Base-by-base conservation (phyloP, 2,888 invertebrate species). In the Eupithecia subfuscata region DNA sequence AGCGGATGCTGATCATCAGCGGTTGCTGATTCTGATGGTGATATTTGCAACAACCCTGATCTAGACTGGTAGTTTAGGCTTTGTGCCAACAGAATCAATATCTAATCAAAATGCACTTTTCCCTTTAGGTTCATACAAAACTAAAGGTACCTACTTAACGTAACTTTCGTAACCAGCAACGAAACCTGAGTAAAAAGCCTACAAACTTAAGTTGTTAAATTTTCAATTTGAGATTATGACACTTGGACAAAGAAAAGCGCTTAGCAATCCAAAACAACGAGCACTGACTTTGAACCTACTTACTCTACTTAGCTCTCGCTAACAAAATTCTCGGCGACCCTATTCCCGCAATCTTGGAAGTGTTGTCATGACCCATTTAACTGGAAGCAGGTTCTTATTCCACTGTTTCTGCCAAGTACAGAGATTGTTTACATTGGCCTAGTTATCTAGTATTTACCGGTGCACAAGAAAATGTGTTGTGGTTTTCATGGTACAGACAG, bases 321-420 rank as follows among this genome's bases (percentile, higher is more conserved):
- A 70, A 75, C 73, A 73, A 73, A 40, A 72, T 75, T 75, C 75
- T 64, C 73, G 34, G 73, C 76, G 73, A 60, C 75, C 70, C 73
- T 73, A 63, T 76, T 70, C 70, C 73, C 76, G 70, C 73, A 76
- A 73, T 76, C 73, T 76, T 65, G 67, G 30, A 64, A 76, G 73
- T 73, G 76, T 76, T 76, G 76, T 76, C 76, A 73, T 71, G 73
- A 76, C 73, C 73, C 73, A 76, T 76, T 73, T 76, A 73, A 52
- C 76, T 73, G 40, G 70, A 70, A 70, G 73, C 63, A 63, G 70
- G 52, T 52, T 69, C 69, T 69, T 52, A 78, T 67, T 69, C 52
- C 45, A 30, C 14, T 69, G 68, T 43, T 68, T 68, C 43, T 22
- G 68, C 43, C 68, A 68, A 45, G 43, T 68, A 40, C 68, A 6